phyloP scores from a whole-genome alignment of 1,140 invertebrate genomes.

The Brachionus paranguensis region DNA sequence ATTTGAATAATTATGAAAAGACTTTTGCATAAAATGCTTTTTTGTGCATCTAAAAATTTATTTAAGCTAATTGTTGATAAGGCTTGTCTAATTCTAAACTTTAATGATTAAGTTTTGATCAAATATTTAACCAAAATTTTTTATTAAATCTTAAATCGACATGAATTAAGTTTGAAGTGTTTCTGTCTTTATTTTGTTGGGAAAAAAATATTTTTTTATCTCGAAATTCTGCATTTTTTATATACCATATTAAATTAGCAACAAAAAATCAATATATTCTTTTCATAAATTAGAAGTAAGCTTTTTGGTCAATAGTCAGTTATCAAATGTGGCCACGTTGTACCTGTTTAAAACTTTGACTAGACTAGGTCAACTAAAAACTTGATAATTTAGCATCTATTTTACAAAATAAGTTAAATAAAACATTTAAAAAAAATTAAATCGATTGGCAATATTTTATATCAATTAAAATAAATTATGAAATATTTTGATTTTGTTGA shows the following conservation, averaged over 20 bases:
- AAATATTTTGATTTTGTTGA: not conserved
- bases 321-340: not conserved
- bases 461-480: not conserved
- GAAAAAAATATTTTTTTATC: not conserved
- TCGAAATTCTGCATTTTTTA: not conserved
- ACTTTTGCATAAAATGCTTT: not conserved
- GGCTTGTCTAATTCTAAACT: not conserved
- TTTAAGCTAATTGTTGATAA: not conserved
- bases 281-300: too few species aligned
- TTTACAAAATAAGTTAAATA: not conserved
- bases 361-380: not conserved
- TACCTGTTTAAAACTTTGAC: not conserved
- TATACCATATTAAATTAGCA: too few species aligned
- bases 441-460: too few species aligned
- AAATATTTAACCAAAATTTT: not conserved
- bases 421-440: too few species aligned
- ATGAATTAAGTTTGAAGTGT: not conserved
- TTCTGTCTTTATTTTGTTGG: not conserved
- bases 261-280: too few species aligned
- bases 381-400: not conserved
- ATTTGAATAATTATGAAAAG: not conserved
- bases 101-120: not conserved
- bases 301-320: not conserved
- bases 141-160: not conserved
- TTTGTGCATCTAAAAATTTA: not conserved